Evolutionary conservation across 2,888 invertebrate genomes (phyloP), one percentile per base, ranked within the genome.

Genomic region (Luperina testacea): DNA sequence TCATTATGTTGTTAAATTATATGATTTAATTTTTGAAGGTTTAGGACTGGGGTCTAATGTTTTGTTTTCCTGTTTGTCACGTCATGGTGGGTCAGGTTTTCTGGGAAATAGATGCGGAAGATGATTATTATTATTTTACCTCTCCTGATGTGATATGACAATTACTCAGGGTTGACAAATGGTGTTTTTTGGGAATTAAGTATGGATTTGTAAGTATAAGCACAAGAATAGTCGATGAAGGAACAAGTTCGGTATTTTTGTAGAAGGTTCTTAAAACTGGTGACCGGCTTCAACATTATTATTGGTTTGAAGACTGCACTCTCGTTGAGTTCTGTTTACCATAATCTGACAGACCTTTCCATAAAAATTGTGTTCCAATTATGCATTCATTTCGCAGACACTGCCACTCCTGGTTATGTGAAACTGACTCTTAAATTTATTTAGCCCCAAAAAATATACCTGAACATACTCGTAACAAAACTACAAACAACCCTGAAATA

Each of bases 1-100:
- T 86, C 87, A 85, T 83, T 85, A 82, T 75, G 84, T 82, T 84
- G 87, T 86, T 67, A 82, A 74, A 77, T 84, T 84, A 74, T 87
- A 77, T 80, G 75, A 76, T 87, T 80, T 82, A 81, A 88, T 86
- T 85, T 80, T 82, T 80, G 83, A 82, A 70, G 77, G 65, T 79
- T 78, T 88, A 83, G 59, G 80, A 61, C 76, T 11, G n/a, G 70
- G 76, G 45, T 77, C 15, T 72, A 61, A 64, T 86, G 79, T 61
- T 61, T 74, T 83, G 73, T 45, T 64, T 61, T 32, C 17, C 32
- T 72, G 64, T 74, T 73, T 68, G 51, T 68, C 20, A 17, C 32
- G 38, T 73, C 65, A 65, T 64, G 63, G 17, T 1, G 72, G 48
- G 72, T 84, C 63, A 63, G 65, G 15, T 24, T 59, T 67, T 4